Conservation (phyloP, 2,888 invertebrate species). For the Beris chalybata region DNA sequence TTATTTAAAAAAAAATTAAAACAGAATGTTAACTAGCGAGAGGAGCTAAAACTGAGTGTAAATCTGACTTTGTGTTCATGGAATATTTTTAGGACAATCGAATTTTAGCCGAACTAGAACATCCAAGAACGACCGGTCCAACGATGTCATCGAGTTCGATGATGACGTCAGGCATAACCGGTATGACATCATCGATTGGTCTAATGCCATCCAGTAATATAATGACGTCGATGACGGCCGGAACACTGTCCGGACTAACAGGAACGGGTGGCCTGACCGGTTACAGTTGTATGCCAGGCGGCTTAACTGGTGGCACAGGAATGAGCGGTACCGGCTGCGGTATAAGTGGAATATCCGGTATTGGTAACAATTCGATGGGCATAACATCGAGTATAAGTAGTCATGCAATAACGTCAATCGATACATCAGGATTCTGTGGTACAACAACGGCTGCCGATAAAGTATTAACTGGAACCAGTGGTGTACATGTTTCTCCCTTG, state of each 20-base stretch:
- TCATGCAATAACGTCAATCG: slow-evolving; percentile 65
- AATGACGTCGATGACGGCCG: slow-evolving; percentile 36
- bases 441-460: slow-evolving; percentile 54
- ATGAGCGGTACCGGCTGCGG: slow-evolving; percentile 29
- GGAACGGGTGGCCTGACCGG: slow-evolving; percentile 31
- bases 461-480: slow-evolving; percentile 58
- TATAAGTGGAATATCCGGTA: slow-evolving; percentile 35
- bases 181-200: slow-evolving; percentile 31
- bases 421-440: slow-evolving; percentile 50
- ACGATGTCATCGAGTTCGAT: slow-evolving; percentile 51
- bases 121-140: slow-evolving; percentile 63
- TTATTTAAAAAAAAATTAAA: slow-evolving; percentile 6
- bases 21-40: neutral
- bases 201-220: slow-evolving; percentile 30
- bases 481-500: slow-evolving; percentile 53
- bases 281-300: slow-evolving; percentile 27
- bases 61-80: slow-evolving; percentile 23
- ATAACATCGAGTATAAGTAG: slow-evolving; percentile 71
- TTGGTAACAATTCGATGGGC: slow-evolving; percentile 49
- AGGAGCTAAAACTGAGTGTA: no score
- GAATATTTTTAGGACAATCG: slow-evolving; percentile 64
- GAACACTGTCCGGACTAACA: slow-evolving; percentile 24
- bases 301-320: slow-evolving; percentile 21
- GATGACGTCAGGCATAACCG: slow-evolving; percentile 43
- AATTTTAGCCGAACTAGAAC: slow-evolving; percentile 87